Evolutionary conservation across 2,113 vertebrate species (phyloP), one percentile per base, ranked within the genome.

Genomic region (Hucho hucho): DNA sequence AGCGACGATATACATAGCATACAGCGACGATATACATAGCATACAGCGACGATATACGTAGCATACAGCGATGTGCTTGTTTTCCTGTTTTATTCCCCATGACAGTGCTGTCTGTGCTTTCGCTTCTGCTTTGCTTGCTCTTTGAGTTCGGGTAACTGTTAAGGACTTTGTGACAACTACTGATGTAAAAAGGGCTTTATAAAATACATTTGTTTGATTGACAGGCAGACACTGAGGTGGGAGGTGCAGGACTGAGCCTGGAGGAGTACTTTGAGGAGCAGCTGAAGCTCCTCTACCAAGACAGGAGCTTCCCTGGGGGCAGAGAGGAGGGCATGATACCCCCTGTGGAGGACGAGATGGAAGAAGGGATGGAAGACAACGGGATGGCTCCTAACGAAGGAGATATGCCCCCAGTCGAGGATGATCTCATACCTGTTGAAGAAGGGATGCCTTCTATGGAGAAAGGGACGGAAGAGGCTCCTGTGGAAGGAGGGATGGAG

Each of bases 161-260:
- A 49, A 49, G 47, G 2, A 49, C 47, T 49, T 49, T 49, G 59
- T 32, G 6, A 32, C 32, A 1, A 18, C 24, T 12, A 64, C 61
- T 43, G 37, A 24, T 64, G 63, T 26, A 25, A 65, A 13, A 28
- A 18, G 5, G 25, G 12, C 11, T 26, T 65, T 13, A 26, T 26
- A 24, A 46, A 70, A 11, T 24, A 12, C 75, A 3, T 63, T 18
- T 7, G 6, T 25, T 1, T 28, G 49, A 46, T 84, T 72, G 46
- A 13, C 84, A 99, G 98, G 89, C 94, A 0, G 97, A 97, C 72
- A 97, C 96, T 0, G 97, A 98, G 81, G 95, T 99, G 32, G 97
- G 96, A 0, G 95, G 95, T 77, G 97, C 97, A 0, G 98, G 98
- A 4, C 89, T 95, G 66, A 96, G 95, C 89, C 89, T 99, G 78